phyloP scores from a whole-genome alignment of 2,797 vertebrate species.

The Neostethus bicornis region DNA sequence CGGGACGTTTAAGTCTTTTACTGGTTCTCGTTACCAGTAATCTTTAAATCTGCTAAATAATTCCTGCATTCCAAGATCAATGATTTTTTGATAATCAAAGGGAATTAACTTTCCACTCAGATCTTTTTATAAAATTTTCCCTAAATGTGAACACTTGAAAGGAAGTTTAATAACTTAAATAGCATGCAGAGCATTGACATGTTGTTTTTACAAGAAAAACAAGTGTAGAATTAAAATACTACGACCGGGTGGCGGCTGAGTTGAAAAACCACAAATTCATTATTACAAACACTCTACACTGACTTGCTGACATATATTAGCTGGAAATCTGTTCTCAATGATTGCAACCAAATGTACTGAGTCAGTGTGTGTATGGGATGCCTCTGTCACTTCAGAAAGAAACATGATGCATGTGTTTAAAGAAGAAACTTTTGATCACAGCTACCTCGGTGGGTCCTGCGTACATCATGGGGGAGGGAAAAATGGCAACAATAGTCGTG shows the following conservation, averaged over 20 bases:
- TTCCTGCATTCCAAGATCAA: conserved; percentile 6
- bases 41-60: conserved; percentile 26
- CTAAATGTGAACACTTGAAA: not conserved
- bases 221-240: conserved; percentile 7
- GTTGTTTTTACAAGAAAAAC: conserved; percentile 20
- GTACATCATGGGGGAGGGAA: conserved; percentile 99
- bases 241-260: not conserved
- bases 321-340: conserved; percentile 66
- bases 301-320: conserved; percentile 33
- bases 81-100: not conserved
- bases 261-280: conserved; percentile 27
- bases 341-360: conserved; percentile 46
- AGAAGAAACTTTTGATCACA: conserved; percentile 11
- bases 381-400: conserved; percentile 29
- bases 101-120: conserved; percentile 11
- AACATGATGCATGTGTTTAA: conserved; percentile 16
- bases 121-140: conserved; percentile 3
- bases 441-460: conserved; percentile 97
- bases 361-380: conserved; percentile 37
- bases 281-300: conserved; percentile 33
- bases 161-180: conserved; percentile 9
- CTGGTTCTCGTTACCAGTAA: conserved; percentile 34
- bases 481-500: conserved; percentile 94
- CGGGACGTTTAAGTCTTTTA: conserved; percentile 7
- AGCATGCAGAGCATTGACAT: not conserved